A percentile compares a stretch with the other conserved stretches of the same genome.
These are phyloP conservation scores for Drosophila carrolli DNA, from an alignment of 1,140 invertebrate genomes.

Conservation along the genomic window DNA sequence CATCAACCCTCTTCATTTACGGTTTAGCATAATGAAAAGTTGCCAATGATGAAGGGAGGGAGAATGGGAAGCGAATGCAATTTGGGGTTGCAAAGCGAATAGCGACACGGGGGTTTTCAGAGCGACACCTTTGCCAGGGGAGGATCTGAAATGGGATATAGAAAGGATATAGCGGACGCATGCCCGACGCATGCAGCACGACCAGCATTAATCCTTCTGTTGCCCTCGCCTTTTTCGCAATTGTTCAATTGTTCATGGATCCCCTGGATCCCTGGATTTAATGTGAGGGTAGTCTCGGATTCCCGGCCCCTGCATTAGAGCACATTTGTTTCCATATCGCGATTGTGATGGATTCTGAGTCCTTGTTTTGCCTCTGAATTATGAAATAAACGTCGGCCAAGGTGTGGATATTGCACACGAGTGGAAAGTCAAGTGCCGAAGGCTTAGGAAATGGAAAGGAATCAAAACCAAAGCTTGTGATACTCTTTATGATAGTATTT, in stretches of 20 bases:
- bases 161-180: conserved; percentile 13
- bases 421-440: conserved; percentile 63
- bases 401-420: conserved; percentile 50
- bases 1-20: conserved; percentile 80
- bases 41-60: conserved; percentile 60
- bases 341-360: conserved; percentile 61
- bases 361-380: conserved; percentile 49
- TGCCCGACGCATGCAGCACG: conserved; percentile 46
- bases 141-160: conserved; percentile 40
- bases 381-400: conserved; percentile 50
- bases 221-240: conserved; percentile 61
- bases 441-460: conserved; percentile 10
- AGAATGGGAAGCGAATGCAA: conserved; percentile 64
- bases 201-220: conserved; percentile 82
- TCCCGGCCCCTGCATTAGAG: conserved; percentile 40
- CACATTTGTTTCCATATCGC: conserved; percentile 66
- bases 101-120: conserved; percentile 12
- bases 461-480: too few relatives aligned
- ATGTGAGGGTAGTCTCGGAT: conserved; percentile 32
- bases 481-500: too few relatives aligned
- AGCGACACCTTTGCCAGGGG: conserved; percentile 59
- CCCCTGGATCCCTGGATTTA: conserved; percentile 1
- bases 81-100: conserved; percentile 75
- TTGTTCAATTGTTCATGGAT: conserved; percentile 74
- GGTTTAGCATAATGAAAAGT: conserved; percentile 82